Base-by-base conservation (phyloP, 2,113 vertebrate genomes). In the Empidonax alnorum region DNA sequence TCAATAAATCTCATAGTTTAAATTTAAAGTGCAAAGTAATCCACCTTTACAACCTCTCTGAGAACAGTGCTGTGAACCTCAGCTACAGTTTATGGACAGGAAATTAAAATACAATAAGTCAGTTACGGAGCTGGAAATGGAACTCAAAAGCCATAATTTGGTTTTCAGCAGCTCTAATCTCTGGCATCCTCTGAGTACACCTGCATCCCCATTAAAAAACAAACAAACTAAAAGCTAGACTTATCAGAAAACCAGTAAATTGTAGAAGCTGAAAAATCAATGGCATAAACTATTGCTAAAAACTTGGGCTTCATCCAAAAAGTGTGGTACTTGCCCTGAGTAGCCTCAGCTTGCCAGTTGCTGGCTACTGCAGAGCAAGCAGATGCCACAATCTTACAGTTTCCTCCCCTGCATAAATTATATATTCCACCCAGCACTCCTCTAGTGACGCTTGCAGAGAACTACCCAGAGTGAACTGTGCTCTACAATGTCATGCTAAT, bases 41-140 rank as follows among this genome's bases (percentile, higher is more conserved):
- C 65, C 47, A 7, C 63, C 55, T 90, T 88, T 93, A 87, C 37
- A 77, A 11, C 63, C 39, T 83, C 75, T 62, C 68, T 74, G 67
- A 80, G 80, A 79, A 81, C 77, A 92, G 59, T 39, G 15, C 73
- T 46, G 13, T 76, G 85, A 95, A 86, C 42, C 86, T 81, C 59
- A 91, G 46, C 73, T 74, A 53, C 73, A 59, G 56, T 94, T 97
- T 89, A 94, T 89, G 41, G 84, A 30, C 79, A 93, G 95, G 93
- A 95, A 95, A 94, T 92, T 94, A 90, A 94, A 94, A 89, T 67
- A 80, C 35, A 87, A 10, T 91, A 80, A 97, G 68, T 84, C 86
- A 86, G 77, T 95, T 86, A 92, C 27, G 52, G 76, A 91, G 73
- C 65, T 91, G 80, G 76, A 94, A 91, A 56, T 47, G 50, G 75